Percentiles rank a stretch among this genome's conserved stretches.
Evolutionary conservation across 2,113 vertebrate species (phyloP).

Genomic region (Tor tambroides): DNA sequence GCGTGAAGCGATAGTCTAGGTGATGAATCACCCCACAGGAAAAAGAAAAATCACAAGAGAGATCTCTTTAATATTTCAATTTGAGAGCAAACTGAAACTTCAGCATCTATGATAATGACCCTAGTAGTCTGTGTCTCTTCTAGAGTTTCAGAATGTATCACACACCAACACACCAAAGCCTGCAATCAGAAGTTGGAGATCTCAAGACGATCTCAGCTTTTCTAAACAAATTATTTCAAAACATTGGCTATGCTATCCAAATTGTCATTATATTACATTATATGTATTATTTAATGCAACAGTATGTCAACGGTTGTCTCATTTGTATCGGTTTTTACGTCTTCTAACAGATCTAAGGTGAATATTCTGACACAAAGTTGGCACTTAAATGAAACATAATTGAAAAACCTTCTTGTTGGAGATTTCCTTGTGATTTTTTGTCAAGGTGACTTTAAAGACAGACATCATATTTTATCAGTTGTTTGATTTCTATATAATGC

Average conservation of each 20-base stretch:
- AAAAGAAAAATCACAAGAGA: neutral
- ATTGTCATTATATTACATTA: too few relatives aligned
- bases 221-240: neutral
- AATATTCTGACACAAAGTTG: neutral
- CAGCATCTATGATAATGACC: neutral
- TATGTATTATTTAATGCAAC: neutral
- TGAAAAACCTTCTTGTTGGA: too few relatives aligned
- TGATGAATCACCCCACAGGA: neutral
- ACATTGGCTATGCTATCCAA: neutral
- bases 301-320: neutral
- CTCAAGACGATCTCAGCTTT: neutral
- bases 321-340: neutral
- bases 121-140: neutral
- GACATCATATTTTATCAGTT: too few relatives aligned
- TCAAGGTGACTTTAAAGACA: too few relatives aligned
- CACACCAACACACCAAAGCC: neutral
- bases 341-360: neutral
- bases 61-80: neutral
- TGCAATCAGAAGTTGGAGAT: neutral
- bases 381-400: too few relatives aligned
- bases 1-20: neutral
- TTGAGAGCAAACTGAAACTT: neutral
- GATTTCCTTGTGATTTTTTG: too few relatives aligned
- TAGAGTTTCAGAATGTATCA: neutral
- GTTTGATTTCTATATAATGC: too few relatives aligned